A percentile compares a stretch with the other conserved stretches of the same genome.
phyloP scores from a whole-genome alignment of 2,113 vertebrate species.

The Phoenicopterus ruber region DNA sequence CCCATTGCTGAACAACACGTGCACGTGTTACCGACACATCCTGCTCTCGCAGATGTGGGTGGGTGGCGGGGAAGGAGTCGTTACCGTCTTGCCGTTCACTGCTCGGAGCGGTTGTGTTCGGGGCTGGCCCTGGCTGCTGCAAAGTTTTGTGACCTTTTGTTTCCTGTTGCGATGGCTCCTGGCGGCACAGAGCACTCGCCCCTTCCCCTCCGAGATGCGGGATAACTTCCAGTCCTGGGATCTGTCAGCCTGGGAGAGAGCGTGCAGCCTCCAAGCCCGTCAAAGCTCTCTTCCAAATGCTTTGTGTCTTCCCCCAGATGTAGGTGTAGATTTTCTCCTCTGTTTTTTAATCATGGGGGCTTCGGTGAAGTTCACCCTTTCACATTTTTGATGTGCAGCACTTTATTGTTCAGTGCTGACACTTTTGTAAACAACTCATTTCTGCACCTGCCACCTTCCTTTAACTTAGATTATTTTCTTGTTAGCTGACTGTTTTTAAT shows the following conservation, averaged over 20 bases:
- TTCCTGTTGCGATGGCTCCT: not conserved
- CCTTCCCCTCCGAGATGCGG: not conserved
- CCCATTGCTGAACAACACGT: accelerated
- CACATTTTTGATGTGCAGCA: constrained; percentile 44
- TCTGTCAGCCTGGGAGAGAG: not conserved
- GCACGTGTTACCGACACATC: accelerated
- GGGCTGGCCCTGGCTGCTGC: not conserved
- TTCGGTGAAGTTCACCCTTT: not conserved
- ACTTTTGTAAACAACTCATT: constrained; percentile 73
- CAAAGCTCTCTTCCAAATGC: not conserved
- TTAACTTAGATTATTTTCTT: constrained; percentile 74
- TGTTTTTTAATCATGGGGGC: constrained; percentile 16
- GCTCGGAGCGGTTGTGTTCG: accelerated
- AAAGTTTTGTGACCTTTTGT: not conserved
- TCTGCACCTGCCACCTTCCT: constrained; percentile 75
- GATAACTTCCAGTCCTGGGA: not conserved
- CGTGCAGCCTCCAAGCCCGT: not conserved
- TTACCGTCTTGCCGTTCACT: not conserved
- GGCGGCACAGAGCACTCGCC: accelerated
- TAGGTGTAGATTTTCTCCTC: not conserved
- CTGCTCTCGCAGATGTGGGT: not conserved
- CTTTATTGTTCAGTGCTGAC: constrained; percentile 64
- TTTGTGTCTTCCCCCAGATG: not conserved
- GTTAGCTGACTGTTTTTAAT: constrained; percentile 77
- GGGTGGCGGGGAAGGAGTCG: not conserved